Base-by-base conservation (phyloP, 2,888 invertebrate genomes). In the Polyommatus iphigenia region DNA sequence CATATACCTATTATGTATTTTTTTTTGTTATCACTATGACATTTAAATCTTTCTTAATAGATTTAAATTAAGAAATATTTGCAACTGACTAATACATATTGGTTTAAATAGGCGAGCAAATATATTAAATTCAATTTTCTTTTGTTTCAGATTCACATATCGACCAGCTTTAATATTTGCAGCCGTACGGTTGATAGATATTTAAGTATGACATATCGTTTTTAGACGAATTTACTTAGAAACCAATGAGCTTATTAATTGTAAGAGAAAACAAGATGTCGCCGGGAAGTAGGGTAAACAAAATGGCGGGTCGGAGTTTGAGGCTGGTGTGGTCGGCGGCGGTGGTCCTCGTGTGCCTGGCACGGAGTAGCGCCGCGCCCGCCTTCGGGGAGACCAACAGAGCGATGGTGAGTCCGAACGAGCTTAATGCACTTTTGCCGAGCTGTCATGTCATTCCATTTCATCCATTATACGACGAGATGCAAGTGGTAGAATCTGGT, bases 81-180 rank as follows among this genome's bases (percentile, higher is more conserved):
- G 10, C 20, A 2, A 59, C 77, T 80, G 79, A 78, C 2, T 13
- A 20, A 62, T 24, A 10, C 24, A 59, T n/a, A 59, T 20, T 20
- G 7, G 10, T 59, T 57, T 57, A 20, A 59, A 59, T 8, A 8
- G 6, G 13, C 1, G 24, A 13, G 24, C 62, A 62, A 24, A 24
- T 0, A 24, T 0, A 59, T 24, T 62, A 62, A 29, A 29, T 67
- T 29, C 29, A 15, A 15, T 78, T 79, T 85, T 84, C 82, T 79
- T 85, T 90, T 91, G 88, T 92, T 92, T 81, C 92, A 92, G 92
- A 92, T 90, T 54, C 83, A 85, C 85, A 87, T 86, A 88, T 87
- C 86, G 82, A 85, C 85, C 79, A 82, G 82, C 83, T 83, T 85
- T 84, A 84, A 87, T 85, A 87, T 86, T 85, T 84, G 81, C 83